A percentile compares a stretch with the other conserved stretches of the same genome.
These are phyloP conservation scores for Chirona hameri DNA, from an alignment of 2,888 invertebrate species.

Conservation along the genomic window DNA sequence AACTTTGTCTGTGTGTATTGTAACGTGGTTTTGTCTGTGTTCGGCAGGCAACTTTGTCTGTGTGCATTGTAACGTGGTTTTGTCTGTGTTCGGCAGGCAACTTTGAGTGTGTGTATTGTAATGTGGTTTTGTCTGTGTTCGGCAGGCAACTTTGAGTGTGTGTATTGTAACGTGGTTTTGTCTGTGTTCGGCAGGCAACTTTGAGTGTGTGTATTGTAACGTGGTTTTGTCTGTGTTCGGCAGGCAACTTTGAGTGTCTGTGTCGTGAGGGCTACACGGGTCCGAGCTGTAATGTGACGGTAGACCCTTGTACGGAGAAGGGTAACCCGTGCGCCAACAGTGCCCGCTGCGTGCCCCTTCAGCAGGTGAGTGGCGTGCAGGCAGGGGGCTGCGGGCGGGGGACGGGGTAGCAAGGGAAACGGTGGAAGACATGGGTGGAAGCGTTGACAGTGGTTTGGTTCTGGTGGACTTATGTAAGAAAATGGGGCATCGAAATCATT, in stretches of 20 bases:
- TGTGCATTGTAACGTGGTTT: background rate
- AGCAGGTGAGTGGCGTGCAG: slow-evolving; percentile 55
- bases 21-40: slow-evolving; percentile 48
- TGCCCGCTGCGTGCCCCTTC: slow-evolving; percentile 80
- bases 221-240: slow-evolving; percentile 23
- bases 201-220: background rate
- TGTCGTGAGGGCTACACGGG: slow-evolving; percentile 95
- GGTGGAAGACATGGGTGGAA: too few species aligned
- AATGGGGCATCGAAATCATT: too few species aligned
- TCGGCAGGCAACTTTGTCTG: slow-evolving; percentile 28
- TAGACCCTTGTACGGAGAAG: slow-evolving; percentile 81
- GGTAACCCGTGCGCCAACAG: slow-evolving; percentile 89
- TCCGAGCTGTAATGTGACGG: slow-evolving; percentile 81
- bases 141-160: background rate
- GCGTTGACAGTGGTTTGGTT: too few species aligned
- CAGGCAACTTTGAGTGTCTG: slow-evolving; percentile 81
- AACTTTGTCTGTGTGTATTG: slow-evolving; percentile 90
- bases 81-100: too few species aligned
- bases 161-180: background rate
- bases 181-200: slow-evolving; percentile 26
- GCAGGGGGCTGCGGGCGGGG: too few species aligned
- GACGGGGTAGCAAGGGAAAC: too few species aligned
- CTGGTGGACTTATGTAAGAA: too few species aligned
- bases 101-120: background rate
- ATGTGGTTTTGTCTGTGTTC: background rate